phyloP scores from a whole-genome alignment of 2,888 invertebrate species.

The Calliscelio sp. region DNA sequence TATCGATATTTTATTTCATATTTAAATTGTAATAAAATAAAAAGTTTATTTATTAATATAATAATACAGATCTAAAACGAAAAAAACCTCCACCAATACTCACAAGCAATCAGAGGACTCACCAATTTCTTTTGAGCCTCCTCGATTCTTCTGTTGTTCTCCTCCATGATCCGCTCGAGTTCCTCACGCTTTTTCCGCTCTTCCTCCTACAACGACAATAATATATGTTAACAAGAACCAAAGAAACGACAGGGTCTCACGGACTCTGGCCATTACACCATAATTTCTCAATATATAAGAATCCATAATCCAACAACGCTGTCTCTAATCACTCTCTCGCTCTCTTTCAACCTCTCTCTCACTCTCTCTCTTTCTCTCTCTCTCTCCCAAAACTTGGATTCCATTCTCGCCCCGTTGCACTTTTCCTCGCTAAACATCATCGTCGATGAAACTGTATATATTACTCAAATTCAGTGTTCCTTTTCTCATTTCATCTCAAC shows the following conservation, averaged over 20 bases:
- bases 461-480: slow-evolving; percentile 9
- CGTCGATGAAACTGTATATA: slow-evolving; percentile 18
- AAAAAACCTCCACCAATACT: background rate
- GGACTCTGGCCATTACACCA: slow-evolving; percentile 81
- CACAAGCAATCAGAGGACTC: slow-evolving; percentile 84
- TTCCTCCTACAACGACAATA: slow-evolving; percentile 94
- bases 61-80: no score
- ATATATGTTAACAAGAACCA: slow-evolving; percentile 82
- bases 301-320: no score
- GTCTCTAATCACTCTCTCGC: no score
- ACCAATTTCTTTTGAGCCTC: slow-evolving; percentile 99
- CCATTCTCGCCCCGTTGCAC: slow-evolving; percentile 42
- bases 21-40: no score
- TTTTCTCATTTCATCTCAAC: slow-evolving; percentile 59
- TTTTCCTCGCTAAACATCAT: no score
- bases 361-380: no score
- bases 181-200: slow-evolving; percentile 98
- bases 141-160: slow-evolving; percentile 99
- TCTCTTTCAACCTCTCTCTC: no score
- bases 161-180: slow-evolving; percentile 98
- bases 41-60: no score
- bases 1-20: no score
- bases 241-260: slow-evolving; percentile 75
- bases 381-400: no score
- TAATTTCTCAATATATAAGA: slow-evolving; percentile 70